Conservation (phyloP, 2,113 vertebrate species). For the Ctenomys sociabilis region DNA sequence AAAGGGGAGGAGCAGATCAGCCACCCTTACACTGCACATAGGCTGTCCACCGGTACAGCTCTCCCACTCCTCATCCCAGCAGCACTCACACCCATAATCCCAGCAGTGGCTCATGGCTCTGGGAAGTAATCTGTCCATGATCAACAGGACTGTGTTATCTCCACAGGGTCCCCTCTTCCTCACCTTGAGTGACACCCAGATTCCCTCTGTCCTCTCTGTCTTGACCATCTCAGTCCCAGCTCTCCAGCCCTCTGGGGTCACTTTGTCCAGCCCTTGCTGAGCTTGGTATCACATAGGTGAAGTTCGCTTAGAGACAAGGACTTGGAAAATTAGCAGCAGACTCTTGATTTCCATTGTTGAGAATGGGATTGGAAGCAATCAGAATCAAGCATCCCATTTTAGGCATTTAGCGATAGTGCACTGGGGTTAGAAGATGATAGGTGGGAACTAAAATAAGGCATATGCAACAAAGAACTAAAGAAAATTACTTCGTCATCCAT, state of each 20-base stretch:
- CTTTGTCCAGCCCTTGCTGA: background rate
- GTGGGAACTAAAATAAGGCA: background rate
- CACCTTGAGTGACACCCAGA: background rate
- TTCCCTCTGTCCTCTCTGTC: background rate
- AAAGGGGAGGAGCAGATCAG: too few relatives aligned
- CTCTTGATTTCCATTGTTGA: conserved; percentile 65
- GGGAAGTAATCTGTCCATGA: too few relatives aligned
- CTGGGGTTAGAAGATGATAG: background rate
- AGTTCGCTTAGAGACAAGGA: conserved; percentile 7
- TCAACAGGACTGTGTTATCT: accelerated
- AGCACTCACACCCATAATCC: too few relatives aligned
- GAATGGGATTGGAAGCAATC: conserved; percentile 60
- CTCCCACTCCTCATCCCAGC: too few relatives aligned
- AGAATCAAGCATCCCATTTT: conserved; percentile 36
- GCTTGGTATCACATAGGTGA: background rate
- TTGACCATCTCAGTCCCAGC: background rate
- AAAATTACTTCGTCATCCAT: too few relatives aligned
- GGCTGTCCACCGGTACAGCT: too few relatives aligned
- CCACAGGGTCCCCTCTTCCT: background rate
- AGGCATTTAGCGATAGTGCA: background rate
- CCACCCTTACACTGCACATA: too few relatives aligned
- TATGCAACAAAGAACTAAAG: background rate
- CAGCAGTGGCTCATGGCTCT: too few relatives aligned
- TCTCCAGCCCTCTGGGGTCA: background rate
- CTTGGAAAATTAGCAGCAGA: background rate